phyloP scores from a whole-genome alignment of 1,140 invertebrate genomes.

The Aphis craccivora region DNA sequence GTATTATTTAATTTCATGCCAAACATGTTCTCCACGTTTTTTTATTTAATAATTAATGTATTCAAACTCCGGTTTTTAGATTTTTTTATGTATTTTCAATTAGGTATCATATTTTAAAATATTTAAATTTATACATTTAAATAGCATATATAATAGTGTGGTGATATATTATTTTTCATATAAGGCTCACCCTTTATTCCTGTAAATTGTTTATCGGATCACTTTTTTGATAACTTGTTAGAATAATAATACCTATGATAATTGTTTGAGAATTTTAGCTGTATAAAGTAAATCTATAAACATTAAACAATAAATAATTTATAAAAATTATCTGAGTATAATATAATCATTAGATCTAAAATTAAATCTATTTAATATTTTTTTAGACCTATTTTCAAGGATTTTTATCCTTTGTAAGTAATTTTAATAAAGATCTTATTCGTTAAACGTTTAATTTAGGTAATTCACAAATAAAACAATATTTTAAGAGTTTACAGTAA shows the following conservation, averaged over 20 bases:
- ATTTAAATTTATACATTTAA: neutral
- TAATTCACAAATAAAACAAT: neutral
- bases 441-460: neutral
- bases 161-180: too few relatives aligned
- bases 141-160: too few relatives aligned
- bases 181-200: too few relatives aligned
- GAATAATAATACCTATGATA: neutral
- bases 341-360: neutral
- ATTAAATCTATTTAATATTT: neutral
- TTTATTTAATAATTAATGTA: neutral
- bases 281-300: too few relatives aligned
- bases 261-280: neutral
- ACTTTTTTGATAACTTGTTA: too few relatives aligned
- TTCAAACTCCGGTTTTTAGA: neutral
- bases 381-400: too few relatives aligned
- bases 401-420: too few relatives aligned
- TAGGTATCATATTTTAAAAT: neutral
- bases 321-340: too few relatives aligned
- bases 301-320: neutral
- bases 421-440: too few relatives aligned
- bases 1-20: too few relatives aligned
- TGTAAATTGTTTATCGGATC: too few relatives aligned
- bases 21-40: neutral
- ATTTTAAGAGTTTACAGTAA: neutral
- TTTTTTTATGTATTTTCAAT: neutral